Percentiles rank a stretch among this genome's conserved stretches.
Evolutionary conservation across 2,888 invertebrate species (phyloP).

Genomic region (Macaria notata): DNA sequence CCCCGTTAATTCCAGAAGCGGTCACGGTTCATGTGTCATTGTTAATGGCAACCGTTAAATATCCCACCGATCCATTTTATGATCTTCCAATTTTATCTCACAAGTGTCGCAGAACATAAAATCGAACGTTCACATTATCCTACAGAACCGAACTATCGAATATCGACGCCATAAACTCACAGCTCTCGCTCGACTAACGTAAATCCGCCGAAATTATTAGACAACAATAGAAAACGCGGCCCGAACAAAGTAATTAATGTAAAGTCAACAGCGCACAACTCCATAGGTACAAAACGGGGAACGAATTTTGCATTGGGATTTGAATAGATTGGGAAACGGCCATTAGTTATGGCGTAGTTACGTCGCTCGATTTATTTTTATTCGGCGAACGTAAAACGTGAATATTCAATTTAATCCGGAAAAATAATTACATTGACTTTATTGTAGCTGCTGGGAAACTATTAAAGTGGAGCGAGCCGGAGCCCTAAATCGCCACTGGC

Average conservation of each 20-base stretch:
- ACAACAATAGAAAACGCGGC: conserved; percentile 31
- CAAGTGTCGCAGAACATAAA: conserved; percentile 38
- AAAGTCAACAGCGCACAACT: conserved; percentile 37
- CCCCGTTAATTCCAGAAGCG: conserved; percentile 55
- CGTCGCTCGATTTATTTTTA: conserved; percentile 31
- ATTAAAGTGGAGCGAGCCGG: conserved; percentile 2
- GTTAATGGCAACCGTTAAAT: conserved; percentile 62
- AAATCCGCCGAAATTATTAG: conserved; percentile 30
- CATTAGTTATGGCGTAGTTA: conserved; percentile 35
- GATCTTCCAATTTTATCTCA: conserved; percentile 58
- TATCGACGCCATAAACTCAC: conserved; percentile 6
- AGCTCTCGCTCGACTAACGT: conserved; percentile 25
- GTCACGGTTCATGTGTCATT: conserved; percentile 65
- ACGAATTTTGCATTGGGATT: conserved; percentile 35
- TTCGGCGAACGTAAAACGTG: conserved; percentile 18
- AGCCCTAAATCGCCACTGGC: conserved; percentile 36
- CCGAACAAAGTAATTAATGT: conserved; percentile 32
- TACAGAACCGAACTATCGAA: conserved; percentile 13
- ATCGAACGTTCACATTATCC: conserved; percentile 22
- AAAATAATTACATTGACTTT: conserved; percentile 21
- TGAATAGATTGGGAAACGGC: conserved; percentile 32
- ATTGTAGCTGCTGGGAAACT: conserved; percentile 10
- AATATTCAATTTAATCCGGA: conserved; percentile 23
- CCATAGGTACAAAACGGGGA: conserved; percentile 33
- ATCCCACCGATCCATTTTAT: conserved; percentile 60